Evolutionary conservation across 2,797 vertebrate species (phyloP).

Genomic region (Argentina silus): DNA sequence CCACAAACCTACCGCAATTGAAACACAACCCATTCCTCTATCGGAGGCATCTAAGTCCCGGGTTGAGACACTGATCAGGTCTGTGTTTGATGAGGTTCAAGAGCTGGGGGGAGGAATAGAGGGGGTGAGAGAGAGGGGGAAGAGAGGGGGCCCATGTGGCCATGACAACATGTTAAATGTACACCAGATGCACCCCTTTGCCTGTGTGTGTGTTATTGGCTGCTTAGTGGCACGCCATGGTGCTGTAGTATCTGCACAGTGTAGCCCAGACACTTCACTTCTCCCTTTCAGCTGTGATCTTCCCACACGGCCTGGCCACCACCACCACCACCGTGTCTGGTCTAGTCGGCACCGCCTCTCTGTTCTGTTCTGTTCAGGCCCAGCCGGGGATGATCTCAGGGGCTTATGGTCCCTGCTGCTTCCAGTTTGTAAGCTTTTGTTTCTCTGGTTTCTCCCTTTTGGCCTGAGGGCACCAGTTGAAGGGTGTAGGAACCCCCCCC

Average conservation of each 20-base stretch:
- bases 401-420: neutral
- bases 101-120: neutral
- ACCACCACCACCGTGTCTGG: neutral
- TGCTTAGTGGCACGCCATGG: conserved; percentile 53
- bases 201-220: conserved; percentile 36
- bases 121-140: conserved; percentile 15
- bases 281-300: neutral
- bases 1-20: neutral
- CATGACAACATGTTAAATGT: conserved; percentile 65
- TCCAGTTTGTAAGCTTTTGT: conserved; percentile 11
- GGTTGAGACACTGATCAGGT: neutral
- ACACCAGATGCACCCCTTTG: conserved; percentile 63
- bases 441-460: conserved; percentile 10
- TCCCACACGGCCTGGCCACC: neutral
- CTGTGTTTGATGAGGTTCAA: neutral
- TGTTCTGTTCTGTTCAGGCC: too few species aligned
- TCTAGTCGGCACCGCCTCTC: too few species aligned
- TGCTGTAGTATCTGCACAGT: conserved; percentile 44
- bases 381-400: neutral
- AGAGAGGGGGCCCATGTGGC: conserved; percentile 40
- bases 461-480: neutral
- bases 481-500: neutral
- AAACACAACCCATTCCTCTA: neutral
- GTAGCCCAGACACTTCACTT: conserved; percentile 4
- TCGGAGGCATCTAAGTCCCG: neutral